Conservation (phyloP, 1,140 invertebrate genomes). For the Orius insidiosus region DNA sequence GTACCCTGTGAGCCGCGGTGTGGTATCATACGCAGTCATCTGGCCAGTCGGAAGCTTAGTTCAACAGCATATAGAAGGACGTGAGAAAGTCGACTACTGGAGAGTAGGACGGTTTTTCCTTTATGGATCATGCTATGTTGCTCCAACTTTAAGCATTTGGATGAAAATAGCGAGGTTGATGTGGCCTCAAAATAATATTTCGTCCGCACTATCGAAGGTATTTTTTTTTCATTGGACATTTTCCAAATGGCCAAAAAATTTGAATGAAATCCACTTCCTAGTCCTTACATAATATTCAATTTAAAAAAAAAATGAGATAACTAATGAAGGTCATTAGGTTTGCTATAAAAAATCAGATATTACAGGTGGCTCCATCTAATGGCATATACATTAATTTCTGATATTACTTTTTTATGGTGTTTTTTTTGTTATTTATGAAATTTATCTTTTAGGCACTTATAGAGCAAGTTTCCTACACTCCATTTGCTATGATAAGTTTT, state of each 20-base stretch:
- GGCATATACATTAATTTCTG: too few relatives aligned
- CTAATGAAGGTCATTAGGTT: neutral
- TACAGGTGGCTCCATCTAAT: neutral
- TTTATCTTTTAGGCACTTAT: constrained; percentile 42
- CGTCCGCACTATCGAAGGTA: constrained; percentile 49
- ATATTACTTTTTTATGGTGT: too few relatives aligned
- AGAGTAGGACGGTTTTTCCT: constrained; percentile 43
- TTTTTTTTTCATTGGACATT: constrained; percentile 18
- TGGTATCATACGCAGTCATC: constrained; percentile 50
- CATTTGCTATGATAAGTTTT: constrained; percentile 60
- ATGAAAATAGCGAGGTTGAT: constrained; percentile 39
- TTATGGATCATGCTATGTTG: constrained; percentile 49
- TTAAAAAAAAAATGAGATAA: constrained; percentile 4
- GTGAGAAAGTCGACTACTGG: constrained; percentile 33
- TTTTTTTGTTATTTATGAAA: neutral
- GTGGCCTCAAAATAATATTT: constrained; percentile 43
- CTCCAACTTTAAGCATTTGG: constrained; percentile 53
- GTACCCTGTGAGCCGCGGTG: constrained; percentile 42
- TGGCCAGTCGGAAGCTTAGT: constrained; percentile 48
- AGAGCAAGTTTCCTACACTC: constrained; percentile 67
- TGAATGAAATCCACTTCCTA: neutral
- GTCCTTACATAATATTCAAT: neutral
- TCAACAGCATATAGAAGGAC: constrained; percentile 38
- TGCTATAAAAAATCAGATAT: neutral
- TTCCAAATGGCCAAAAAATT: neutral